Base-by-base conservation (phyloP, 53 echinoderm and acorn worm species). In the Glandiceps talaboti region DNA sequence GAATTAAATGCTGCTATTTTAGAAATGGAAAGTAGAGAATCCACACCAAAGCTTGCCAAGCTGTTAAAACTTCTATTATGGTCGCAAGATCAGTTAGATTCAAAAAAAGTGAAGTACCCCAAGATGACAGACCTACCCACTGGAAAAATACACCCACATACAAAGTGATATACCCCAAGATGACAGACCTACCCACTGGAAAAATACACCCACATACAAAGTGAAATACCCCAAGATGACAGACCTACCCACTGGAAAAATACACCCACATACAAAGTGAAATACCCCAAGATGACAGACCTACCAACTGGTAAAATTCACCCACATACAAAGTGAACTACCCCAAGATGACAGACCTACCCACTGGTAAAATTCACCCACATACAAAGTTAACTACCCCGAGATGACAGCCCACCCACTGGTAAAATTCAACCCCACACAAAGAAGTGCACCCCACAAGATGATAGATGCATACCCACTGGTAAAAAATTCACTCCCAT, bases 21-120 rank as follows among this genome's bases (percentile, higher is more conserved):
- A 30, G 97, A 96, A 87, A 90, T 93, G 14, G 97, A 96, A 82
- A 96, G 88, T 33, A 84, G 91, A 28, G 97, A 93, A 30, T 91
- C 97, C 1, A 91, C 93, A 64, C 92, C 97, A 29, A 93, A 96
- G 81, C 85, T 96, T 30, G 91, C 97, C 33, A 90, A 91, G 31
- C 90, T 96, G 27, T 83, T 96, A 26, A 96, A 96, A 83, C 91
- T 96, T 28, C 84, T 96, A 31, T 86, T 96, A 32, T 96, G 97
- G 97, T 96, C 97, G 25, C 97, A 96, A 73, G 97, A 96, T 33
- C 97, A 96, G 73, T 84, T 96, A 29, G 97, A 96, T 45, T 77
- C 87, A 0, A 96, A 96, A 80, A 93, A 96, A 74, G 89, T 93
- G 74, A 96, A 91, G 79, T 96, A 93, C 81, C 97, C 97, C 12